phyloP scores from a whole-genome alignment of 2,113 vertebrate genomes.

The Cavia porcellus region DNA sequence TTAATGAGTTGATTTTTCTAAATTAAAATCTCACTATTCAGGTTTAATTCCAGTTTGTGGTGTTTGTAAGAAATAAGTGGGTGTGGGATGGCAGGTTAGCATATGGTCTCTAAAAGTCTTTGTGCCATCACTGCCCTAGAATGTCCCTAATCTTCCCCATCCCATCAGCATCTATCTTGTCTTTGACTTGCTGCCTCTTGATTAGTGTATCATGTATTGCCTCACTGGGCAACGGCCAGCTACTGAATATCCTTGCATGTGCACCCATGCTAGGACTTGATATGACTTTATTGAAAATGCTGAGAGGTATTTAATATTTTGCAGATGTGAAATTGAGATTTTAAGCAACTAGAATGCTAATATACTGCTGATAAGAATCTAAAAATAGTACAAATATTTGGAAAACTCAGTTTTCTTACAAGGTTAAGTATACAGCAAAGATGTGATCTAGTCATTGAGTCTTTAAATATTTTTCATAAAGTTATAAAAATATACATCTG shows the following conservation, averaged over 20 bases:
- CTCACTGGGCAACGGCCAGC: neutral
- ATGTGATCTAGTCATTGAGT: neutral
- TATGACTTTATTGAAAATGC: neutral
- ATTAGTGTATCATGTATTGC: neutral
- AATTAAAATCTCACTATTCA: neutral
- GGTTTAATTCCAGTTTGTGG: neutral
- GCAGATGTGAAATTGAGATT: neutral
- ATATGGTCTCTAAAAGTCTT: neutral
- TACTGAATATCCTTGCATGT: neutral
- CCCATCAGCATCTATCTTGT: neutral
- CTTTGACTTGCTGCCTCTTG: neutral
- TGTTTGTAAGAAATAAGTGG: neutral
- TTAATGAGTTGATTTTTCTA: neutral
- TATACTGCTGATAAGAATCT: neutral
- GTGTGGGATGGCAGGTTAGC: neutral
- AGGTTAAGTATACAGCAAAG: neutral
- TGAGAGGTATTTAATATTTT: conserved; percentile 12
- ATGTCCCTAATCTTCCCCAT: neutral
- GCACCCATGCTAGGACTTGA: neutral
- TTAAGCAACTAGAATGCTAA: neutral
- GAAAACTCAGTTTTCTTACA: neutral
- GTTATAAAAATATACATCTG: neutral
- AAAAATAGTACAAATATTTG: neutral
- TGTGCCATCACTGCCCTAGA: neutral
- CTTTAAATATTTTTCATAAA: neutral